Base-by-base conservation (phyloP, 2,888 invertebrate genomes). In the Adineta ricciae region DNA sequence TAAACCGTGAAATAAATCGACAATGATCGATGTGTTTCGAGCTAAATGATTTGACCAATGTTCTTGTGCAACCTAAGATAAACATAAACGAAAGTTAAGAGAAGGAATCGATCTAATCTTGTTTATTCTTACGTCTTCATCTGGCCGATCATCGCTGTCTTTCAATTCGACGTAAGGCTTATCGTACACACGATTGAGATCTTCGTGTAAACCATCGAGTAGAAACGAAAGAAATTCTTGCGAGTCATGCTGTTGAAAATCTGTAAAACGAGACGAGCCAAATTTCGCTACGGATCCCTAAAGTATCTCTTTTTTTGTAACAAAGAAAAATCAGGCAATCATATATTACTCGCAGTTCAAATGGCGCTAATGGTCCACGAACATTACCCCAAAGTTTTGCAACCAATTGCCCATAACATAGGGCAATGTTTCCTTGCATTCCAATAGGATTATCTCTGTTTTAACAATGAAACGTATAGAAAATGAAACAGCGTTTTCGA, bases 171-270 rank as follows among this genome's bases (percentile, higher is more conserved):
- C 90, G 88, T 92, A 83, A 7, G 84, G 86, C 72, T 84, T 83
- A 50, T 41, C 38, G n/a, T 54, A 38, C 27, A 86, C 92, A 88
- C 92, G 92, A 89, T 94, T 94, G 86, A 96, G 91, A 88, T 96
- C 96, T 86, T 94, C 94, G 88, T 95, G 95, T 87, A 96, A 92
- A 93, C 94, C 95, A 90, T 96, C 95, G 92, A 96, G 93, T 52
- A 96, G 92, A 88, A 95, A 94, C 84, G 94, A 94, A 86, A 96
- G 92, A 90, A 96, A 95, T 91, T 96, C 96, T 91, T 96, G 95
- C 0, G 95, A 94, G 90, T 96, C 96, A 90, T 96, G 95, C 88
- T 96, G 96, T 87, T 95, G 94, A 88, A 93, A 93, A 11, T 91
- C 91, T 36, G 90, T 89, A 89, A 92, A 92, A 87, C 90, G 89